Evolutionary conservation across 2,113 vertebrate genomes (phyloP), one percentile per base, ranked within the genome.

Genomic region (Ammodramus savannarum): DNA sequence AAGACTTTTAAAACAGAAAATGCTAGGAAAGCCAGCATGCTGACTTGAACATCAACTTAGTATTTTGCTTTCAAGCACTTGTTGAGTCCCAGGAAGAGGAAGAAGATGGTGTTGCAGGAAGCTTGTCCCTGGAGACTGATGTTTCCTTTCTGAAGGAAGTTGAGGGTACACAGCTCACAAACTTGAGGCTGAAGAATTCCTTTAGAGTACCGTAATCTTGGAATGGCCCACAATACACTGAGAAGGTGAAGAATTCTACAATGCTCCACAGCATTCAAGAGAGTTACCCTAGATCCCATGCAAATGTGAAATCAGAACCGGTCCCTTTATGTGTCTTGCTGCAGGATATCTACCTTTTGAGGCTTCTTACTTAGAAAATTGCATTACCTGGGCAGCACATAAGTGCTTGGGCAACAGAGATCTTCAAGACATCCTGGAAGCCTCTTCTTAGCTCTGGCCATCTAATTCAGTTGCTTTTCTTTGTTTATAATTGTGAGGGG

Each of bases 401-500:
- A 22, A 38, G 8, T 31, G 17, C 26, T 32, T 58, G 46, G 2
- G 18, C 7, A 7, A 66, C 29, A 63, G 43, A 49, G 16, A 21
- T 34, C 39, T 78, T 76, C n/a, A 55, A 39, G 38, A 44, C 5
- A 19, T 8, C 10, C 11, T 61, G 17, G 20, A 67, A 69, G 10
- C 4, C 18, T 49, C 5, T 59, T 34, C 26, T 84, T 39, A 49
- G 62, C 38, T 65, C 13, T 58, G 82, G 19, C 11, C 11, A 25
- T 80, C 80, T 71, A 19, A 39, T 67, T 74, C 21, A 14, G 20
- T 52, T 74, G 27, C 34, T 93, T 86, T 84, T 9, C 36, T 85
- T 90, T 80, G 9, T 0, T 83, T 92, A 43, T 43, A 80, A 39
- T 65, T 36, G 5, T 12, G 10, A 1, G 0, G 3, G 0, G 3